Percentiles rank a stretch among this genome's conserved stretches.
phyloP scores from a whole-genome alignment of 1,140 invertebrate genomes.

The Bacillus rossius region DNA sequence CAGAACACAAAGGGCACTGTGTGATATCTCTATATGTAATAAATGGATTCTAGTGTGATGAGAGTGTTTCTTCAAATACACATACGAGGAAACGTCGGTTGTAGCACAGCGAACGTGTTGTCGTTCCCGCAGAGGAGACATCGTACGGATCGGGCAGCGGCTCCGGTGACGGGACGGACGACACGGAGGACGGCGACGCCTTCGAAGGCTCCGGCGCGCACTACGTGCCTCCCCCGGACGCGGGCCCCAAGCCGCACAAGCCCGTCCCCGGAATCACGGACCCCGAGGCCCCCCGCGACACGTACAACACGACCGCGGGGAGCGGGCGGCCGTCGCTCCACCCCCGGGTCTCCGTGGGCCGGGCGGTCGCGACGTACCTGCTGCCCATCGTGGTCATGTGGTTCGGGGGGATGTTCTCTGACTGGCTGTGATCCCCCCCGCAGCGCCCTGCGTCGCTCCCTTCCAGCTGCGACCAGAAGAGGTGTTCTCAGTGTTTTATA shows the following conservation, averaged over 20 bases:
- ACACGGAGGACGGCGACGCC: conserved; percentile 40
- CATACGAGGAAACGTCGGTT: too few species aligned
- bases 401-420: conserved; percentile 73
- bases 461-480: too few species aligned
- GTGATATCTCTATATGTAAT: too few species aligned
- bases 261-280: not conserved
- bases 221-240: too few species aligned
- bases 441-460: too few species aligned
- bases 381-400: conserved; percentile 75
- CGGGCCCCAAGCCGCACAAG: too few species aligned
- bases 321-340: too few species aligned
- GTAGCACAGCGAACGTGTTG: too few species aligned
- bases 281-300: conserved; percentile 10
- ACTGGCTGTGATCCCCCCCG: conserved; percentile 62
- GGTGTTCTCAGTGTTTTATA: too few species aligned
- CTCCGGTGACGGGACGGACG: conserved; percentile 44
- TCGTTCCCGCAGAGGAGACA: conserved; percentile 13
- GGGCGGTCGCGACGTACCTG: conserved; percentile 65
- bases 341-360: conserved; percentile 52
- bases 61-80: too few species aligned
- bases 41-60: too few species aligned
- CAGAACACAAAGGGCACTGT: too few species aligned
- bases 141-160: conserved; percentile 49
- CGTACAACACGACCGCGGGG: not conserved
- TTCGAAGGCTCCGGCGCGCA: conserved; percentile 44